A percentile compares a stretch with the other conserved stretches of the same genome.
Evolutionary conservation across 1,140 invertebrate genomes (phyloP).

Genomic region (Drosophila truncata): DNA sequence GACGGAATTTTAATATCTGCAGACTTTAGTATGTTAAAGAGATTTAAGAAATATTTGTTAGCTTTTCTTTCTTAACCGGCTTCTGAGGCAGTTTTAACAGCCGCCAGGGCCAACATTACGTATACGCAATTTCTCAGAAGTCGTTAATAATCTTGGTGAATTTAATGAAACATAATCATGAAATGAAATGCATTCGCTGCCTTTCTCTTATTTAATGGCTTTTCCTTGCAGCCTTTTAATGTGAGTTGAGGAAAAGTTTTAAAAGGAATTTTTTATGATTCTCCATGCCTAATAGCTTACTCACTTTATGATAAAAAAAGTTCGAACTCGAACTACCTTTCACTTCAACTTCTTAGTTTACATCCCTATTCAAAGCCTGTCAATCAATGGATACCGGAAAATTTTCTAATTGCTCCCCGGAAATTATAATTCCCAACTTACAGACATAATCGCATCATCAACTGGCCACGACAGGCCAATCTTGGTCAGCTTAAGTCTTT

Average conservation of each 20-base stretch:
- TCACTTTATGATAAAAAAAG: conserved; percentile 66
- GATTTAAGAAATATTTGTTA: conserved; percentile 6
- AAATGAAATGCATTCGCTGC: conserved; percentile 53
- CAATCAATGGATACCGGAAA: conserved; percentile 31
- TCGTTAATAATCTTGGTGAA: conserved; percentile 38
- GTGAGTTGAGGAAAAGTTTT: conserved; percentile 59
- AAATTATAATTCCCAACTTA: conserved; percentile 59
- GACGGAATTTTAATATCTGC: neutral
- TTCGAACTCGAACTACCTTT: neutral
- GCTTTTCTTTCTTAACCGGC: neutral
- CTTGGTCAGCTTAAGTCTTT: conserved; percentile 62
- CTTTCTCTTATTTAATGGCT: conserved; percentile 31
- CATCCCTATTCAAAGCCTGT: conserved; percentile 17
- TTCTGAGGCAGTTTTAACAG: neutral
- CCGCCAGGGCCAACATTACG: conserved; percentile 8
- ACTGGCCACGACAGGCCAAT: conserved; percentile 33
- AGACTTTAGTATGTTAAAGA: neutral
- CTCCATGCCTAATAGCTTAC: conserved; percentile 54
- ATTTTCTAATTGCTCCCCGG: conserved; percentile 44
- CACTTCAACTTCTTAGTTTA: neutral
- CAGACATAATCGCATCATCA: conserved; percentile 39
- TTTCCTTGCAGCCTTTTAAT: conserved; percentile 55
- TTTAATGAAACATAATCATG: conserved; percentile 63
- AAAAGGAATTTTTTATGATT: conserved; percentile 69
- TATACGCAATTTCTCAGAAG: conserved; percentile 32